Conservation (phyloP, 2,113 vertebrate species). For the Labrus mixtus region DNA sequence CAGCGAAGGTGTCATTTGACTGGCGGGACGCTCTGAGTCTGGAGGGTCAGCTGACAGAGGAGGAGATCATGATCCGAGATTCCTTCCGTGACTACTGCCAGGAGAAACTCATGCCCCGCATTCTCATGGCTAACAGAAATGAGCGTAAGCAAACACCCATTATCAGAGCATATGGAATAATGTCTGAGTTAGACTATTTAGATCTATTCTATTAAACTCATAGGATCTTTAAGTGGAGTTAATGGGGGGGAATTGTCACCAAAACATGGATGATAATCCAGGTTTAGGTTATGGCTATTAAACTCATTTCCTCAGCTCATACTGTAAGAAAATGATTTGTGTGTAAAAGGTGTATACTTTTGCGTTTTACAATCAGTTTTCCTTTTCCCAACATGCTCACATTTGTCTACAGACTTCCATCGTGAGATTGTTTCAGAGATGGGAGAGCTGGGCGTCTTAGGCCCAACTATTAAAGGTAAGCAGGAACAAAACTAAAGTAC, state of each 20-base stretch:
- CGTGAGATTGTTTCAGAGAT: constrained; percentile 90
- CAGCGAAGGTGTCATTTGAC: constrained; percentile 82
- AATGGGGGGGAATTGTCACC: not conserved
- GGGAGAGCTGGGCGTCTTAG: constrained; percentile 89
- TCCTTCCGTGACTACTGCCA: constrained; percentile 90
- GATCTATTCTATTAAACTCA: not conserved
- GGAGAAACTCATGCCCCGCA: constrained; percentile 89
- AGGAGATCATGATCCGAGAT: constrained; percentile 91
- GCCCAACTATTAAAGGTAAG: constrained; percentile 91
- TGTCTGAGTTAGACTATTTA: too few relatives aligned
- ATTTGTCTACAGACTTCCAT: constrained; percentile 84
- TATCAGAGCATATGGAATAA: not conserved
- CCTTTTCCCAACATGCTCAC: constrained; percentile 17
- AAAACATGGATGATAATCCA: not conserved
- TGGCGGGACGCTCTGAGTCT: constrained; percentile 86
- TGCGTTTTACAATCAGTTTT: not conserved
- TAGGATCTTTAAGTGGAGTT: not conserved
- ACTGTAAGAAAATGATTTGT: not conserved
- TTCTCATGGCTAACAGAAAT: constrained; percentile 90
- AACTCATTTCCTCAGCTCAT: not conserved
- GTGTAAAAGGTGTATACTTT: not conserved
- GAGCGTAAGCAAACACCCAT: constrained; percentile 79
- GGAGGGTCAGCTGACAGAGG: constrained; percentile 87
- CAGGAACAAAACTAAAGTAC: not conserved
- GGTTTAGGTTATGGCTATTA: not conserved